Percentiles rank a stretch among this genome's conserved stretches.
Evolutionary conservation across 2,113 vertebrate genomes (phyloP).

Genomic region (Percopsis transmontana): DNA sequence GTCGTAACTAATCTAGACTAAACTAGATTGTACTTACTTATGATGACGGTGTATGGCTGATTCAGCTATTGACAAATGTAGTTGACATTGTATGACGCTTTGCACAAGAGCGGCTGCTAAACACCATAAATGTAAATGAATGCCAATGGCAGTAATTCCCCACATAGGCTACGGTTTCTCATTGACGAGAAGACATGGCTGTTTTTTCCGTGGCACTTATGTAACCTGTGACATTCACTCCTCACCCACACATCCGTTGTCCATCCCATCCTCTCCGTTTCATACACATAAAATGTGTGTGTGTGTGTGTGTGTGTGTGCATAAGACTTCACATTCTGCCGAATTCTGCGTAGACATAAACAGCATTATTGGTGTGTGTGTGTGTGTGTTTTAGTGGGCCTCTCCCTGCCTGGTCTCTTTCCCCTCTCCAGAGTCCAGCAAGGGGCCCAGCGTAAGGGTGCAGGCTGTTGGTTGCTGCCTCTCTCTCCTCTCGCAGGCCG

Average conservation of each 20-base stretch:
- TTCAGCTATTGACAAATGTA: too few relatives aligned
- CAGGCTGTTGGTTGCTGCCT: constrained; percentile 53
- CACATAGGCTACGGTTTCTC: constrained; percentile 16
- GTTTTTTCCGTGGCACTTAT: constrained; percentile 47
- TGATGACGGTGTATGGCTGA: too few relatives aligned
- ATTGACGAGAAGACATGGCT: constrained; percentile 26
- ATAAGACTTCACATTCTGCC: constrained; percentile 54
- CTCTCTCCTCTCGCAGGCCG: constrained; percentile 56
- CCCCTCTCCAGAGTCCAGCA: constrained; percentile 76
- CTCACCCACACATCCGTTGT: constrained; percentile 46
- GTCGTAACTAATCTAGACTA: too few relatives aligned
- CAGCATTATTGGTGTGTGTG: constrained; percentile 50
- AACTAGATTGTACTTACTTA: too few relatives aligned
- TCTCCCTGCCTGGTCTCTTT: constrained; percentile 75
- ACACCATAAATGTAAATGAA: neutral
- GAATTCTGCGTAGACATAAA: constrained; percentile 61
- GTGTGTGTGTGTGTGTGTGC: constrained; percentile 9
- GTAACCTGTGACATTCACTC: constrained; percentile 46
- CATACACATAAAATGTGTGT: too few relatives aligned
- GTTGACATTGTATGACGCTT: too few relatives aligned
- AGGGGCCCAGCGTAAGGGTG: constrained; percentile 75
- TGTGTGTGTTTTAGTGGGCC: constrained; percentile 60
- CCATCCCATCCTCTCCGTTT: constrained; percentile 42
- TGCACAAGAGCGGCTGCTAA: too few relatives aligned
- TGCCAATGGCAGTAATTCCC: neutral